Evolutionary conservation across 1,140 invertebrate species (phyloP).

Genomic region (Bombus vancouverensis): DNA sequence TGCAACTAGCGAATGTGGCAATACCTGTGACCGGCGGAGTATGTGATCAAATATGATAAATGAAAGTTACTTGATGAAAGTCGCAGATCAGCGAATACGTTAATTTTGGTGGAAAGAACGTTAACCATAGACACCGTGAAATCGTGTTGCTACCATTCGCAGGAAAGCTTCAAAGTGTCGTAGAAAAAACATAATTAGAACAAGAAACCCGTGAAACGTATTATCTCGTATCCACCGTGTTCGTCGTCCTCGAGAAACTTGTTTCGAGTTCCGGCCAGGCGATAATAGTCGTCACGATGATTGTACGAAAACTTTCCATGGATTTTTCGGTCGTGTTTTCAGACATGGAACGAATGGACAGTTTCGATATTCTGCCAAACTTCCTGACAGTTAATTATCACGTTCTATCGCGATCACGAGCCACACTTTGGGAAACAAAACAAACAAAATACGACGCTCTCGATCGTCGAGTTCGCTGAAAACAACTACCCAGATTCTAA

Average conservation of each 20-base stretch:
- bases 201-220: constrained; percentile 23
- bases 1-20: too few relatives aligned
- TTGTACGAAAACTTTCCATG: constrained; percentile 30
- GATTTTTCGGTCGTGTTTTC: constrained; percentile 1
- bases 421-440: too few relatives aligned
- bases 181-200: background rate
- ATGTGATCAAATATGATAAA: too few relatives aligned
- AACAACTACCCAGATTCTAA: background rate
- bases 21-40: too few relatives aligned
- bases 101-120: background rate
- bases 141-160: background rate
- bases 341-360: too few relatives aligned
- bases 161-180: background rate
- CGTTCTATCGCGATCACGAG: background rate
- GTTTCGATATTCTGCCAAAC: constrained; percentile 31
- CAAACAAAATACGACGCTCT: background rate
- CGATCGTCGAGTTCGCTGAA: background rate
- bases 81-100: background rate
- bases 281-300: constrained; percentile 11
- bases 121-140: too few relatives aligned
- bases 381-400: constrained; percentile 24
- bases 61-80: too few relatives aligned
- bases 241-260: constrained; percentile 1
- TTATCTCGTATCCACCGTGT: background rate
- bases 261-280: constrained; percentile 34